These are phyloP conservation scores for Acrossocheilus fasciatus DNA, from an alignment of 2,797 vertebrate genomes.

Conservation along the genomic window DNA sequence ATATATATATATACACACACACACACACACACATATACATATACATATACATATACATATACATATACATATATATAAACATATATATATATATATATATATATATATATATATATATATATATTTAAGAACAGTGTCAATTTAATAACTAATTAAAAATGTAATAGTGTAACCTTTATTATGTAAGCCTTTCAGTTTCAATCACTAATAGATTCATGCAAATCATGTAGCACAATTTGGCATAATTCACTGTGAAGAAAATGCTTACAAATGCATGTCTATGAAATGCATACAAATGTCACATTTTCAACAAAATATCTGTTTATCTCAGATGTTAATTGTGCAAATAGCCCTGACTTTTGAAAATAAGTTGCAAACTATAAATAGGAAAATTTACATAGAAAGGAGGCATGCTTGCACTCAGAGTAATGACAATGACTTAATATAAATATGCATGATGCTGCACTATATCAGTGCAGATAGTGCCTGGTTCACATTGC, in stretches of 20 bases:
- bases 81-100: no score
- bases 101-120: no score
- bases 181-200: no score
- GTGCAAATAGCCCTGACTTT: not conserved
- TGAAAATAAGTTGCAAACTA: no score
- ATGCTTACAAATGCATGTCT: not conserved
- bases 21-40: no score
- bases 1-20: no score
- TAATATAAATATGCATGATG: not conserved
- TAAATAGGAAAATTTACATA: no score
- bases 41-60: no score
- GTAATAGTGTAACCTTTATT: not conserved
- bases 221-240: not conserved
- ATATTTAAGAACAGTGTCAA: not conserved
- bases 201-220: not conserved
- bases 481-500: not conserved
- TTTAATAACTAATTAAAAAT: not conserved
- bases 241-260: not conserved
- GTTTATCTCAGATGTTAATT: not conserved
- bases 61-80: no score
- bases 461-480: not conserved
- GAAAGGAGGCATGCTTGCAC: not conserved
- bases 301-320: not conserved
- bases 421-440: not conserved
- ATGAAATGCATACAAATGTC: not conserved